Conservation (phyloP, 2,797 vertebrate species). For the Enteromius fasciolatus region DNA sequence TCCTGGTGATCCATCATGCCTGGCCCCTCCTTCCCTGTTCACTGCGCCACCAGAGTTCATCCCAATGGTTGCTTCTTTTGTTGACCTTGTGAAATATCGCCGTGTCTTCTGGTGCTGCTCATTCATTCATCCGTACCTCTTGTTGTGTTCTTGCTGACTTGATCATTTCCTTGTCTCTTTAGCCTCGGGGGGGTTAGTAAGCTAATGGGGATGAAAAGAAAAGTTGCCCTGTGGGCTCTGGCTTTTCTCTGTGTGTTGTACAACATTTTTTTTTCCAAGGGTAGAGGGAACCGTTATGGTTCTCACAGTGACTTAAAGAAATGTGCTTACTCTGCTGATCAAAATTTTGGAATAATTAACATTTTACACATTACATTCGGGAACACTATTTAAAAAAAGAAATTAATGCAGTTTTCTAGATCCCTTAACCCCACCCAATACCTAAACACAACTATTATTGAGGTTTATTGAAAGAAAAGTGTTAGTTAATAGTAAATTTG, state of each 20-base stretch:
- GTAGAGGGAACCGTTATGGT: neutral
- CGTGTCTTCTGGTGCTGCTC: slow-evolving; percentile 68
- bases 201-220: slow-evolving; percentile 67
- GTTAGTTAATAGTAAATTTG: neutral
- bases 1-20: slow-evolving; percentile 87
- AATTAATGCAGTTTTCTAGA: neutral
- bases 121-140: slow-evolving; percentile 70
- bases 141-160: slow-evolving; percentile 74
- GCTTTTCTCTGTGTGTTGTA: slow-evolving; percentile 55
- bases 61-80: slow-evolving; percentile 81
- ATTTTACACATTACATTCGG: neutral
- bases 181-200: slow-evolving; percentile 68
- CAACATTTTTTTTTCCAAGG: slow-evolving; percentile 58
- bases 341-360: neutral
- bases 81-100: slow-evolving; percentile 84
- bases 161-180: slow-evolving; percentile 69
- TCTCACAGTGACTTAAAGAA: slow-evolving; percentile 46
- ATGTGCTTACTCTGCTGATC: neutral
- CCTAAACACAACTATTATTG: neutral
- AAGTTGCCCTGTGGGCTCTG: slow-evolving; percentile 60
- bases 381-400: neutral
- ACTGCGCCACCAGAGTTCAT: slow-evolving; percentile 76
- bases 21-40: slow-evolving; percentile 69
- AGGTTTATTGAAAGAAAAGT: neutral
- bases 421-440: neutral